A percentile compares a stretch with the other conserved stretches of the same genome.
Conservation (phyloP, 2,888 invertebrate species). For the Eudasyphora cyanicolor region DNA sequence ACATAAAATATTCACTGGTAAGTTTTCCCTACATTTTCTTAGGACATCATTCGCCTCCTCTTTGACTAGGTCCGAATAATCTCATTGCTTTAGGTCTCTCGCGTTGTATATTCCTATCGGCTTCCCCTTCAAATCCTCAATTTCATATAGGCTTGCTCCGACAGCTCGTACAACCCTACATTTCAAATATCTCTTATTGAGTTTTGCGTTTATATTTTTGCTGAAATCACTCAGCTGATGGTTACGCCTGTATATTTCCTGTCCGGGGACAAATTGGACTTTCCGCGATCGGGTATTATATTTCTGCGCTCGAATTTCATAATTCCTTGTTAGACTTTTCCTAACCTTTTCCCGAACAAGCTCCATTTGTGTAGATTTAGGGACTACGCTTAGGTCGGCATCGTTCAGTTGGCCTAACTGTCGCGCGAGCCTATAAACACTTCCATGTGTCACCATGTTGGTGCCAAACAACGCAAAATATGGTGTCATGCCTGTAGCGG, state of each 20-base stretch:
- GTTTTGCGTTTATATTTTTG: too few species aligned
- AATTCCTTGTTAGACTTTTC: background rate
- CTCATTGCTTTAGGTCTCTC: background rate
- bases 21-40: too few species aligned
- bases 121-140: background rate
- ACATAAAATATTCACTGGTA: too few species aligned
- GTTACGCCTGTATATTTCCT: background rate
- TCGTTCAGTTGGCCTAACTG: background rate
- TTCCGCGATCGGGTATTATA: background rate
- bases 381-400: background rate
- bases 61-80: too few species aligned
- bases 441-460: too few species aligned
- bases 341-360: background rate
- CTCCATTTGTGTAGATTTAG: background rate
- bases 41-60: too few species aligned
- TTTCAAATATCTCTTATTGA: too few species aligned
- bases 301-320: background rate
- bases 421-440: background rate
- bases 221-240: too few species aligned
- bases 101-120: background rate
- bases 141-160: background rate
- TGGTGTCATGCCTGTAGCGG: background rate
- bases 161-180: background rate
- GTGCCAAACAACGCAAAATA: too few species aligned
- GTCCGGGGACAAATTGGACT: background rate